phyloP scores from a whole-genome alignment of 2,113 vertebrate species.

The Actenoides hombroni region DNA sequence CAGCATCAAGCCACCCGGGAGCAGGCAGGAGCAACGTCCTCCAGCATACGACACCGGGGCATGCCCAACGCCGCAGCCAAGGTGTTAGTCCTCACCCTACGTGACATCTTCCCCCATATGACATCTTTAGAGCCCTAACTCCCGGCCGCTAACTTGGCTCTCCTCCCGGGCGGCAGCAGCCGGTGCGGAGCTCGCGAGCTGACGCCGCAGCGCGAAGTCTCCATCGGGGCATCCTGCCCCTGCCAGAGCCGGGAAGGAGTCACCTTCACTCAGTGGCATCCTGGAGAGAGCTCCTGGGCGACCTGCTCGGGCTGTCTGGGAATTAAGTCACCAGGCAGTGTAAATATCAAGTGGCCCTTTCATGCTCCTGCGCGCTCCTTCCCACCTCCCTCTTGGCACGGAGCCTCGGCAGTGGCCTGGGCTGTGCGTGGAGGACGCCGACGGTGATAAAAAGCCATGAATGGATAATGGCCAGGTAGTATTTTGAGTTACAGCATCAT shows the following conservation, averaged over 20 bases:
- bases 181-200: rapidly evolving
- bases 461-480: slow-evolving; percentile 31
- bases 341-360: neutral
- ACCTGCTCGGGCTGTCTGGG: neutral
- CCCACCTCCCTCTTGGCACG: neutral
- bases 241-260: neutral
- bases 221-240: neutral
- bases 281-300: neutral
- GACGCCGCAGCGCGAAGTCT: neutral
- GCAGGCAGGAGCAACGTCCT: neutral
- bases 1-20: neutral
- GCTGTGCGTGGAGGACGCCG: neutral
- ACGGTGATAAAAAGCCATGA: neutral
- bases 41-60: neutral
- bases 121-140: neutral
- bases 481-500: neutral
- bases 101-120: rapidly evolving
- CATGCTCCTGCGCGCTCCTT: neutral
- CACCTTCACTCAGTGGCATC: slow-evolving; percentile 3
- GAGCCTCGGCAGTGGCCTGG: neutral
- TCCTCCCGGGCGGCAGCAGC: neutral
- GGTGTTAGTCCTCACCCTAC: neutral
- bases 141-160: neutral
- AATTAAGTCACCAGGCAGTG: slow-evolving; percentile 5
- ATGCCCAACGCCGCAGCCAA: neutral